Base-by-base conservation (phyloP, 2,113 vertebrate genomes). In the Cyanoderma ruficeps region DNA sequence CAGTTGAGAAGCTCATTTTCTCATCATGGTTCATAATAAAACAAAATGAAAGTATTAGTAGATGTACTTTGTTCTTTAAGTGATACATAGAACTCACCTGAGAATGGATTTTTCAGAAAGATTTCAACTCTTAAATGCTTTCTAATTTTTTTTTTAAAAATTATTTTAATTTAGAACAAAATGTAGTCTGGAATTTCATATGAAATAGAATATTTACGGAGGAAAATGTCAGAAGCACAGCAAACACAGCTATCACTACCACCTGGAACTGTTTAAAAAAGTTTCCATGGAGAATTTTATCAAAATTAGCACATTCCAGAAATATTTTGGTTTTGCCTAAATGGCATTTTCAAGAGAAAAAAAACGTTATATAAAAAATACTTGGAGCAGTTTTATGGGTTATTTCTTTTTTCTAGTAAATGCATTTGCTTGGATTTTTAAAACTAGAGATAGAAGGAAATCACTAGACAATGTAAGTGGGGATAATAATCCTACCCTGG, bases 181-280 rank as follows among this genome's bases (percentile, higher is more conserved):
- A 68, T 57, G 5, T 78, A 63, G 30, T 55, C 23, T 91, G 44
- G 30, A 94, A 94, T 93, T 91, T 93, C 39, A 82, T 27, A 39
- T 20, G 75, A 67, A 93, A 86, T 24, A 81, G 76, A 91, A 21
- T 91, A 91, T 91, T 96, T 93, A 46, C 30, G 81, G 22, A 81
- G 9, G 33, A 16, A 96, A 96, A 89, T 93, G 56, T 89, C 89
- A 89, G 60, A 89, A 94, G 60, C 39, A 77, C 42, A 77, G 72
- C 64, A 89, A 94, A 89, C 28, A 72, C 53, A 91, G 60, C 39
- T 91, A 96, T 84, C 80, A 81, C 35, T 91, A 70, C 52, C 89
- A 96, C 91, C 87, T 95, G 83, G 77, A 96, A 93, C 60, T 67
- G 68, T 67, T 96, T 67, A 89, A 90, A 87, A 94, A 89, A 84